These are phyloP conservation scores for Protonibea diacanthus DNA, from an alignment of 2,797 vertebrate species.

Conservation along the genomic window DNA sequence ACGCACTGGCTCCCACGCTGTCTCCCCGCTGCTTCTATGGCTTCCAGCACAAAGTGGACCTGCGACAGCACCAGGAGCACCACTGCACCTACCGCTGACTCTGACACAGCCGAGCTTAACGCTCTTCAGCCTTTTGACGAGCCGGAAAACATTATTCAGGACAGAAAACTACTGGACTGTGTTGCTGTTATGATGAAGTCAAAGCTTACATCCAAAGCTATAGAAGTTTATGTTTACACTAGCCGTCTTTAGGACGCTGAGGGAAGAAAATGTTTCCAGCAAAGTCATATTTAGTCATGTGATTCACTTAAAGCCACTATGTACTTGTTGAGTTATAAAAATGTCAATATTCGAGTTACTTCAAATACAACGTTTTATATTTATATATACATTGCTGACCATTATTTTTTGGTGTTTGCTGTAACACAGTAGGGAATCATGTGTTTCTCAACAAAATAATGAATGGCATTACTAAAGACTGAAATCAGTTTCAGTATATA, in stretches of 20 bases:
- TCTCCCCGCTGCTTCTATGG: slow-evolving; percentile 68
- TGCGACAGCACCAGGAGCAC: slow-evolving; percentile 77
- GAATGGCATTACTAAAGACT: neutral
- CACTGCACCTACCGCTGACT: slow-evolving; percentile 63
- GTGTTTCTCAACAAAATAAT: neutral
- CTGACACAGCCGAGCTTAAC: neutral
- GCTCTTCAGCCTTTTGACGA: neutral
- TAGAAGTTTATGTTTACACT: neutral
- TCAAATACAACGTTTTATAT: slow-evolving; percentile 1
- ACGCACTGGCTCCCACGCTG: slow-evolving; percentile 79
- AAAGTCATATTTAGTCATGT: neutral
- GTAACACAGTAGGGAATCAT: neutral
- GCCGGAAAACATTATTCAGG: neutral
- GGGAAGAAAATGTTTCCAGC: neutral
- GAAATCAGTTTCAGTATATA: neutral
- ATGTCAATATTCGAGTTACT: neutral
- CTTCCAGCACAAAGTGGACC: slow-evolving; percentile 81
- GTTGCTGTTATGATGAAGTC: neutral
- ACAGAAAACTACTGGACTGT: slow-evolving; percentile 9
- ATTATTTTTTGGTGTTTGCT: too few relatives aligned
- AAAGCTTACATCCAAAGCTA: neutral
- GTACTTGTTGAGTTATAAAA: neutral
- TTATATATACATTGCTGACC: too few relatives aligned
- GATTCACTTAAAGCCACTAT: neutral
- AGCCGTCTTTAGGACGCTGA: neutral